Base-by-base conservation (phyloP, 2,888 invertebrate genomes). In the Hirudinaria manillensis region DNA sequence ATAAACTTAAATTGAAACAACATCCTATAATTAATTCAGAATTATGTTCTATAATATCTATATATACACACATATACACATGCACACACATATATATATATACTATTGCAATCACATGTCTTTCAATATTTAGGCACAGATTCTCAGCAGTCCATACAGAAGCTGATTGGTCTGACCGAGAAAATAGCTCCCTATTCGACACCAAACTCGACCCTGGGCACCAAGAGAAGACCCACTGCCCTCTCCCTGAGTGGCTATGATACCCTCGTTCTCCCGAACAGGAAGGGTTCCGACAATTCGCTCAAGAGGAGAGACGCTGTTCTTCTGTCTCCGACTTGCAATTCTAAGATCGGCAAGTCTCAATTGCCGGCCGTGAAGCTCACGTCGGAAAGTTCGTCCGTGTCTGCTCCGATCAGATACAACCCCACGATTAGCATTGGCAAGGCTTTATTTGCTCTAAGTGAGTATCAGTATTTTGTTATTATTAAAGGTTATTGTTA, bases 101-200 rank as follows among this genome's bases (percentile, higher is more conserved):
- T 66, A 19, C 29, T 19, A 66, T 66, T n/a, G 13, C 13, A 27
- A 66, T 66, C n/a, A 66, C 29, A 27, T 66, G 16, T 10, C 13
- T 66, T 27, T 66, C 29, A n/a, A 19, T 13, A 66, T 29, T 21
- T 76, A 88, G 91, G 95, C 79, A 91, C 96, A 61, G 95, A 95
- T 61, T 96, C 96, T 21, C 98, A 98, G 29, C 96, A 97, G 86
- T 94, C 97, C 13, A 94, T 98, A 27, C 90, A 95, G 81, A 99
- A 99, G 86, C 89, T 99, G 84, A 88, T 99, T 80, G 91, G 96
- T 10, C 88, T 99, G 45, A 93, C 86, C 21, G 87, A 87, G 78
- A 84, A 84, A 79, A 83, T 83, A 21, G 82, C 82, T 71, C 84
- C 84, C 65, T 83, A 80, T 34, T n/a, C 68, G 32, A 24, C 66